phyloP scores from a whole-genome alignment of 1,140 invertebrate genomes.

The Temnothorax longispinosus region DNA sequence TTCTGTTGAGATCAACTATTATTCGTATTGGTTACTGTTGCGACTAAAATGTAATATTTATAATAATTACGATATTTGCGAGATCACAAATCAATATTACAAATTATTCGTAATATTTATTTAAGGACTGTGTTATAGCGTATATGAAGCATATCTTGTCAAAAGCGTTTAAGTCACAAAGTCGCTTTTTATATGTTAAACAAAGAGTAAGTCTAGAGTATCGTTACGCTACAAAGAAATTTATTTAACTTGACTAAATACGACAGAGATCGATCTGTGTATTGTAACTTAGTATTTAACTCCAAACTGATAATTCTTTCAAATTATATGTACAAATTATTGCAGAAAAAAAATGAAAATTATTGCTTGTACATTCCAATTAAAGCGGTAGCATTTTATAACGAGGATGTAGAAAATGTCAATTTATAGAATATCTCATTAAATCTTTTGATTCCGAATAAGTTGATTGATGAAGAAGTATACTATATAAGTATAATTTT shows the following conservation, averaged over 20 bases:
- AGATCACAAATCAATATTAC: conserved; percentile 39
- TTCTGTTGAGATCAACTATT: conserved; percentile 41
- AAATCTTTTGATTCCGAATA: conserved; percentile 9
- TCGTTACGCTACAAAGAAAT: conserved; percentile 23
- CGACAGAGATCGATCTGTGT: conserved; percentile 8
- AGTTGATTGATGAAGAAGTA: background rate
- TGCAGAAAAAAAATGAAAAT: conserved; percentile 21
- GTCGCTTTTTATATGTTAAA: conserved; percentile 54
- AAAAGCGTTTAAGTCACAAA: conserved; percentile 31
- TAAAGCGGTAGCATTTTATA: conserved; percentile 38
- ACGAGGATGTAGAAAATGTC: conserved; percentile 18
- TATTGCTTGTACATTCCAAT: conserved; percentile 51
- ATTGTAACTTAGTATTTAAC: conserved; percentile 44
- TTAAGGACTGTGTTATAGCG: conserved; percentile 34
- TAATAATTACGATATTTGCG: conserved; percentile 12
- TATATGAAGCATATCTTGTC: conserved; percentile 41
- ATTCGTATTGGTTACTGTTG: conserved; percentile 31
- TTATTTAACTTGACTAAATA: conserved; percentile 25
- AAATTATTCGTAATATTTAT: conserved; percentile 55
- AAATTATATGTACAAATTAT: conserved; percentile 52
- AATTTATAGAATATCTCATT: conserved; percentile 20
- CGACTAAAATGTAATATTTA: conserved; percentile 28
- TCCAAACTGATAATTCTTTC: conserved; percentile 35
- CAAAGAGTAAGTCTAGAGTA: conserved; percentile 37
- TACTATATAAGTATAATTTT: background rate